A percentile compares a stretch with the other conserved stretches of the same genome.
Conservation (phyloP, 2,888 invertebrate genomes). For the Pammene fasciana region DNA sequence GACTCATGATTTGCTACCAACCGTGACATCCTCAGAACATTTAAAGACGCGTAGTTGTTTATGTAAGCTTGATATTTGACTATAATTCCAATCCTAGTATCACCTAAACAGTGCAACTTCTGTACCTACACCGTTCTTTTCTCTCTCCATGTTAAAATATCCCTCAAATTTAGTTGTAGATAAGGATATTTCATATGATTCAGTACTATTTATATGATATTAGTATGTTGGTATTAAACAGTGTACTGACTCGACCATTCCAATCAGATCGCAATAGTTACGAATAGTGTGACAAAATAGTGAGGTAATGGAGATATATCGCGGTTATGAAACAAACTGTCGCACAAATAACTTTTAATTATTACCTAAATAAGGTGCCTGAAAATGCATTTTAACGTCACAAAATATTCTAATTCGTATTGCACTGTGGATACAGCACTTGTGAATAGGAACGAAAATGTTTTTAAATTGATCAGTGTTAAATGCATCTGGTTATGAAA, state of each 20-base stretch:
- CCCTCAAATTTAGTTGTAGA: constrained; percentile 18
- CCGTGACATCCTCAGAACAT: constrained; percentile 74
- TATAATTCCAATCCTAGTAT: constrained; percentile 44
- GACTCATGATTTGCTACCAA: constrained; percentile 46
- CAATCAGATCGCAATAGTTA: constrained; percentile 60
- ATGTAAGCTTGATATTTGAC: constrained; percentile 56
- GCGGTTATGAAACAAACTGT: constrained; percentile 54
- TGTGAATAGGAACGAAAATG: constrained; percentile 47
- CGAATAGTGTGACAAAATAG: constrained; percentile 51
- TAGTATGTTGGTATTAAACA: constrained; percentile 62
- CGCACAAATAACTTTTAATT: constrained; percentile 66
- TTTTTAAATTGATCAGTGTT: constrained; percentile 50
- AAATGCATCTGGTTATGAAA: constrained; percentile 44
- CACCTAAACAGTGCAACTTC: constrained; percentile 38
- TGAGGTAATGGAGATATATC: constrained; percentile 44
- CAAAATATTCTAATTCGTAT: constrained; percentile 60
- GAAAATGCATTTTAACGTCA: constrained; percentile 69
- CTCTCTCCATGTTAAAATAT: constrained; percentile 19
- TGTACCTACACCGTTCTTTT: constrained; percentile 18
- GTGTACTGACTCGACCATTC: constrained; percentile 68
- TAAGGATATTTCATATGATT: constrained; percentile 23
- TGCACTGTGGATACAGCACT: constrained; percentile 74
- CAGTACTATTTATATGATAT: constrained; percentile 55
- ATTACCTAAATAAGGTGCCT: constrained; percentile 63
- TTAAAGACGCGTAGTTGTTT: constrained; percentile 57